phyloP scores from a whole-genome alignment of 2,888 invertebrate species.

The Liodrosophila aerea region DNA sequence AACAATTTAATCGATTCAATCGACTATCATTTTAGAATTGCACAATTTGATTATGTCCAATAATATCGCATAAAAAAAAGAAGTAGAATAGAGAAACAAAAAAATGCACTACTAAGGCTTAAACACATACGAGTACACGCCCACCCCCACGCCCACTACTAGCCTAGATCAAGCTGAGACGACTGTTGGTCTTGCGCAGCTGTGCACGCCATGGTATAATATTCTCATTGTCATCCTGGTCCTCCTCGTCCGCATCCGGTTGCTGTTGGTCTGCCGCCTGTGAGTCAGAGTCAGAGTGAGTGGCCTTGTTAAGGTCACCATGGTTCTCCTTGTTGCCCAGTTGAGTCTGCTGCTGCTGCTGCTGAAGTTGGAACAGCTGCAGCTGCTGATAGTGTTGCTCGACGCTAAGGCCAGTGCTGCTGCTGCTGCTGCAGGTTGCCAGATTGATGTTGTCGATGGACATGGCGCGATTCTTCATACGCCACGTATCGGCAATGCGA shows the following conservation, averaged over 20 bases:
- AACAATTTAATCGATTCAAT: slow-evolving; percentile 13
- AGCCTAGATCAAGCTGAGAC: slow-evolving; percentile 89
- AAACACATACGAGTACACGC: slow-evolving; percentile 1
- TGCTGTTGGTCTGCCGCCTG: slow-evolving; percentile 21
- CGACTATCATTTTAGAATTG: slow-evolving; percentile 42
- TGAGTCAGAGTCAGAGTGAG: slow-evolving; percentile 7
- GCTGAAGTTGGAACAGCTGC: slow-evolving; percentile 61
- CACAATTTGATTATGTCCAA: slow-evolving; percentile 43
- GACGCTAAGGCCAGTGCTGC: slow-evolving; percentile 67
- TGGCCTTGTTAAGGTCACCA: slow-evolving; percentile 29
- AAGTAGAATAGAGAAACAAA: slow-evolving; percentile 29
- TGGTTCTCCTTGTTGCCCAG: slow-evolving; percentile 76
- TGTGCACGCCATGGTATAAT: slow-evolving; percentile 96
- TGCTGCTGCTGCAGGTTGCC: slow-evolving; percentile 75
- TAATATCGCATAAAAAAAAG: slow-evolving; percentile 2
- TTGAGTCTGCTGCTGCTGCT: slow-evolving; percentile 76
- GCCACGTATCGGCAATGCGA: slow-evolving; percentile 83
- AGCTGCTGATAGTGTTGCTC: slow-evolving; percentile 81
- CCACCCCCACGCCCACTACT: not conserved
- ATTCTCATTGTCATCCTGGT: slow-evolving; percentile 86
- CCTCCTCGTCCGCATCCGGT: slow-evolving; percentile 79
- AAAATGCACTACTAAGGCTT: slow-evolving; percentile 61
- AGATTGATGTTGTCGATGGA: slow-evolving; percentile 86
- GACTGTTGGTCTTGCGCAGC: slow-evolving; percentile 94
- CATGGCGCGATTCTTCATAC: slow-evolving; percentile 84